Conservation (phyloP, 1,140 invertebrate species). For the Oryctes rhinoceros region DNA sequence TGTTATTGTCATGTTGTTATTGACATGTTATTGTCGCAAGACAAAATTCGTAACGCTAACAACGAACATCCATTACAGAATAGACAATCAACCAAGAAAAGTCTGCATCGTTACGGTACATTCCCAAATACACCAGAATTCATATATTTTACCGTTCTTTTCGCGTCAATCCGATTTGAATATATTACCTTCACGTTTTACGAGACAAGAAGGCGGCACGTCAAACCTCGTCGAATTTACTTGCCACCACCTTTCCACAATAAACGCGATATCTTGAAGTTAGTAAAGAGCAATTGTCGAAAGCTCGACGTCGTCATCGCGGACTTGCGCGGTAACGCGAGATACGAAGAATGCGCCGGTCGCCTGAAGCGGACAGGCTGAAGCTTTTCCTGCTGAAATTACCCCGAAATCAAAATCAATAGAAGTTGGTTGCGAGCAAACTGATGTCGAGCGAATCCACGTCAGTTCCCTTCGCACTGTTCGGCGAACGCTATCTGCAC, state of each 20-base stretch:
- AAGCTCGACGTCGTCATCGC: background rate
- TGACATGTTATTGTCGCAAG: too few species aligned
- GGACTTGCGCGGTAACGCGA: background rate
- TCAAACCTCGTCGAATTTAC: background rate
- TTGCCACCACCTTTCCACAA: too few species aligned
- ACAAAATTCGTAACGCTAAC: too few species aligned
- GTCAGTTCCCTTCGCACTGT: slow-evolving; percentile 24
- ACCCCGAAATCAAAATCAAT: slow-evolving; percentile 33
- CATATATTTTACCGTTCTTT: background rate
- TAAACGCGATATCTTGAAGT: slow-evolving; percentile 16
- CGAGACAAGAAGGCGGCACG: background rate
- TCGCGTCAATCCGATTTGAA: background rate
- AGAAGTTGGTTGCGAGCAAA: slow-evolving; percentile 16
- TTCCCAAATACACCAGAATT: too few species aligned
- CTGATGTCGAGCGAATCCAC: slow-evolving; percentile 17
- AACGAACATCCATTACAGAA: too few species aligned
- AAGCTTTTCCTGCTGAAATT: slow-evolving; percentile 29
- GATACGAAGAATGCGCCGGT: background rate
- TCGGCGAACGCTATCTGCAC: background rate
- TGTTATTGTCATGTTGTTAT: too few species aligned
- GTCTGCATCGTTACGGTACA: too few species aligned
- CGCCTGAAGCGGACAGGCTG: slow-evolving; percentile 13
- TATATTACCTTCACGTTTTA: background rate
- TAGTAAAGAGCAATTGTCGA: background rate
- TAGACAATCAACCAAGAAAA: too few species aligned